Evolutionary conservation across 1,140 invertebrate species (phyloP).

Genomic region (Probaryconus sp.): DNA sequence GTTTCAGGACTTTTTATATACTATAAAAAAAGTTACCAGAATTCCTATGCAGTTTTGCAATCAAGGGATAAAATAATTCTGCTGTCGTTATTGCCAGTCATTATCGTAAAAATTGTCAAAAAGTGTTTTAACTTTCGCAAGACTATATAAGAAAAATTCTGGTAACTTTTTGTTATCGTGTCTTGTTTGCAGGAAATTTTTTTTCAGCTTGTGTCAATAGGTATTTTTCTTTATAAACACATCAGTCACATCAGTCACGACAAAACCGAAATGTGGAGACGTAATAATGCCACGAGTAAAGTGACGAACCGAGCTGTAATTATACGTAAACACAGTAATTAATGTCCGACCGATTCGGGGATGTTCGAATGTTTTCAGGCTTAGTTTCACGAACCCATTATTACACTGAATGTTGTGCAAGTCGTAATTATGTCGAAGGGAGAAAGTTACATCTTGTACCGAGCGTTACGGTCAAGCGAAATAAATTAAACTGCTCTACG

Average conservation of each 20-base stretch:
- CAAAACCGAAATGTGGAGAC: constrained; percentile 35
- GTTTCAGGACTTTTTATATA: too few relatives aligned
- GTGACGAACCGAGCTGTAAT: constrained; percentile 63
- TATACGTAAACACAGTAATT: constrained; percentile 72
- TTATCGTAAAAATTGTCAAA: too few relatives aligned
- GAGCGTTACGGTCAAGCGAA: not conserved
- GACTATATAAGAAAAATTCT: too few relatives aligned
- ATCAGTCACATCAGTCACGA: constrained; percentile 12
- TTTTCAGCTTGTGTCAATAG: too few relatives aligned
- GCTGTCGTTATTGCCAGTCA: too few relatives aligned
- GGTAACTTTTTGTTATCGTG: too few relatives aligned
- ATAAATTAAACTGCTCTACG: constrained; percentile 2
- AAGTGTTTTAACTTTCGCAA: too few relatives aligned
- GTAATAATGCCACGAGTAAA: constrained; percentile 58
- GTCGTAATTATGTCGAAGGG: constrained; percentile 35
- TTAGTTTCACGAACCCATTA: constrained; percentile 54
- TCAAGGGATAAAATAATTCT: too few relatives aligned
- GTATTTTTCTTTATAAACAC: constrained; percentile 3
- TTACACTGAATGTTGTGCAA: constrained; percentile 54
- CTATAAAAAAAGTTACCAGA: too few relatives aligned
- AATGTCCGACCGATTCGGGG: constrained; percentile 64
- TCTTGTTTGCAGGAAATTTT: too few relatives aligned
- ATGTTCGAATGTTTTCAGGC: constrained; percentile 66
- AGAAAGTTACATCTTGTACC: constrained; percentile 14
- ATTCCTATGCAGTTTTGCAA: too few relatives aligned